A percentile compares a stretch with the other conserved stretches of the same genome.
These are phyloP conservation scores for Pholis gunnellus DNA, from an alignment of 2,113 vertebrate genomes.

Conservation along the genomic window DNA sequence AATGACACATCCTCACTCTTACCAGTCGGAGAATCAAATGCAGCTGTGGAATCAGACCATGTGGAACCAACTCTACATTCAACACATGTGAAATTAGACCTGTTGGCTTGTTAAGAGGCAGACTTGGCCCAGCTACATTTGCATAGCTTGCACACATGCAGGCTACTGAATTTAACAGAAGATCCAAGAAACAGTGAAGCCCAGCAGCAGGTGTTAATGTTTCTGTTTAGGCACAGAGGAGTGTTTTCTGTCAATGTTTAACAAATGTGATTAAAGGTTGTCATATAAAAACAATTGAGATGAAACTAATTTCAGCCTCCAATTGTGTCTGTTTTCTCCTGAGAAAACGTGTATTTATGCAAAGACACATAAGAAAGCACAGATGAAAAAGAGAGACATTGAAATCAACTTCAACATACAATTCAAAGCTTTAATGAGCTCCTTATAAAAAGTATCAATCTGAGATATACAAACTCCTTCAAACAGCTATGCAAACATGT, in stretches of 20 bases:
- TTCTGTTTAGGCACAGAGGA: neutral
- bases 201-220: neutral
- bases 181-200: neutral
- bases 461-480: neutral
- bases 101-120: constrained; percentile 10
- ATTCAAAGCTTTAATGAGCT: constrained; percentile 11
- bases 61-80: constrained; percentile 45
- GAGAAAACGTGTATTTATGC: constrained; percentile 11
- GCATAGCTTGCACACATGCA: constrained; percentile 5
- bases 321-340: neutral
- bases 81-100: constrained; percentile 27
- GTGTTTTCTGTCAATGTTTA: neutral
- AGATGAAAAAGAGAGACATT: neutral
- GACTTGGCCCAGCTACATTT: constrained; percentile 3
- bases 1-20: constrained; percentile 25
- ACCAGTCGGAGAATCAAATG: constrained; percentile 8
- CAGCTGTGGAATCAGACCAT: constrained; percentile 23
- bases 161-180: neutral
- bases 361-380: neutral
- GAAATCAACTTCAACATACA: neutral
- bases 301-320: neutral
- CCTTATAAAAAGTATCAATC: neutral
- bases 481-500: neutral
- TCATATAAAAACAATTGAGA: neutral
- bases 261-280: constrained; percentile 3